Evolutionary conservation across 2,888 invertebrate genomes (phyloP).

Genomic region (Stenichneumon culpator): DNA sequence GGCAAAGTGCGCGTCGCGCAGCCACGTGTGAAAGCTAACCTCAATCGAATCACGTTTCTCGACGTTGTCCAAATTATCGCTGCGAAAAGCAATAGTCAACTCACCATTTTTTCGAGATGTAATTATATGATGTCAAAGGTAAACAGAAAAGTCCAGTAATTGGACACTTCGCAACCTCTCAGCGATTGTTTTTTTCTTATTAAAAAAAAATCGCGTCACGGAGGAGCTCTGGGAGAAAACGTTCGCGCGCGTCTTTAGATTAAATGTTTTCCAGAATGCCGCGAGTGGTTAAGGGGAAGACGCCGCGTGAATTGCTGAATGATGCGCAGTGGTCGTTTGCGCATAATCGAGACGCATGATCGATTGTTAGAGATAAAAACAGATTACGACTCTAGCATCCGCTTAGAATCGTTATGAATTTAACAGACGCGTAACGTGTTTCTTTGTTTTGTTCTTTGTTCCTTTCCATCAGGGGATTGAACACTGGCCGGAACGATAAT

Average conservation of each 20-base stretch:
- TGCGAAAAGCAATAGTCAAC: slow-evolving; percentile 49
- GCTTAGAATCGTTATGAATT: too few species aligned
- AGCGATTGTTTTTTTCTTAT: slow-evolving; percentile 79
- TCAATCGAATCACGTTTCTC: slow-evolving; percentile 38
- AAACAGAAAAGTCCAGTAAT: slow-evolving; percentile 42
- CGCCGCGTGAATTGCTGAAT: background rate
- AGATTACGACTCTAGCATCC: too few species aligned
- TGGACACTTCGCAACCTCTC: slow-evolving; percentile 83
- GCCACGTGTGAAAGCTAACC: slow-evolving; percentile 69
- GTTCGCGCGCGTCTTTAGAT: slow-evolving; percentile 46
- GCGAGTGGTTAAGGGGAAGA: background rate
- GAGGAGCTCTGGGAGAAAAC: slow-evolving; percentile 81
- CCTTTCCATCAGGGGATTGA: too few species aligned
- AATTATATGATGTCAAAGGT: slow-evolving; percentile 43
- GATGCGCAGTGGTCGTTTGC: background rate
- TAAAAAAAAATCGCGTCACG: slow-evolving; percentile 85
- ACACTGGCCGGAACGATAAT: too few species aligned
- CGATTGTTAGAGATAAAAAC: background rate
- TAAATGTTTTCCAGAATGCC: background rate
- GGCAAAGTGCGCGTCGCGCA: slow-evolving; percentile 17
- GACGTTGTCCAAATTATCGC: background rate
- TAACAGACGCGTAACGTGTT: too few species aligned
- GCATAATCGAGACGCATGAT: slow-evolving; percentile 13
- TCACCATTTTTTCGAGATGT: slow-evolving; percentile 77
- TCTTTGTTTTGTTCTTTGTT: too few species aligned